phyloP scores from a whole-genome alignment of 2,797 vertebrate species.

The Pyrrhura leucotis region DNA sequence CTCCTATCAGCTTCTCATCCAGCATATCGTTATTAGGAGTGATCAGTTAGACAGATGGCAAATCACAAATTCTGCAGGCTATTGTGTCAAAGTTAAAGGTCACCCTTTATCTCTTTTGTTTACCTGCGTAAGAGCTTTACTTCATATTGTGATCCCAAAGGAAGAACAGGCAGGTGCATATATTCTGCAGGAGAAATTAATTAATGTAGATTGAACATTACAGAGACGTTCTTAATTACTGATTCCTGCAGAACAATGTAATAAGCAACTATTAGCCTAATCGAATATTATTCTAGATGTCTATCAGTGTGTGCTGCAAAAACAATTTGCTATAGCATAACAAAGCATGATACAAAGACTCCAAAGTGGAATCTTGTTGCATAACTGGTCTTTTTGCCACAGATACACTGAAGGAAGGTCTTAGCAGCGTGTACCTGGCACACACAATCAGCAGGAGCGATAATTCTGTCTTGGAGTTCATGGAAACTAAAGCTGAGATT shows the following conservation, averaged over 20 bases:
- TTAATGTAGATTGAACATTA: neutral
- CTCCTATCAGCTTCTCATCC: neutral
- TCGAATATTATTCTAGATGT: neutral
- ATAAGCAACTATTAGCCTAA: constrained; percentile 23
- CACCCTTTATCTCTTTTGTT: neutral
- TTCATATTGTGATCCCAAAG: neutral
- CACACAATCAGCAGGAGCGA: fast-evolving
- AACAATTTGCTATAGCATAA: neutral
- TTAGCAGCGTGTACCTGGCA: neutral
- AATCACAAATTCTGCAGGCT: constrained; percentile 6
- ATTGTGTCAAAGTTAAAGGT: neutral
- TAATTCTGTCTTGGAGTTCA: neutral
- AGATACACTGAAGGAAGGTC: neutral
- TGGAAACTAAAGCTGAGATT: constrained; percentile 10
- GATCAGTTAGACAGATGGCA: constrained; percentile 2
- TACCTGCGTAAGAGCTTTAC: neutral
- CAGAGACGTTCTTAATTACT: neutral
- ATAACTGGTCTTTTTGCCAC: neutral
- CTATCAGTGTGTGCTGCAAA: neutral
- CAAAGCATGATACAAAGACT: neutral
- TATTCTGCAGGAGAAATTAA: neutral
- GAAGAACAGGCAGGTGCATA: neutral
- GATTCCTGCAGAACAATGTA: neutral
- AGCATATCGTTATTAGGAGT: neutral
- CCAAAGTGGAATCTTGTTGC: neutral